Evolutionary conservation across 2,888 invertebrate species (phyloP), one percentile per base, ranked within the genome.

Genomic region (Cryptophagus acutangulus): DNA sequence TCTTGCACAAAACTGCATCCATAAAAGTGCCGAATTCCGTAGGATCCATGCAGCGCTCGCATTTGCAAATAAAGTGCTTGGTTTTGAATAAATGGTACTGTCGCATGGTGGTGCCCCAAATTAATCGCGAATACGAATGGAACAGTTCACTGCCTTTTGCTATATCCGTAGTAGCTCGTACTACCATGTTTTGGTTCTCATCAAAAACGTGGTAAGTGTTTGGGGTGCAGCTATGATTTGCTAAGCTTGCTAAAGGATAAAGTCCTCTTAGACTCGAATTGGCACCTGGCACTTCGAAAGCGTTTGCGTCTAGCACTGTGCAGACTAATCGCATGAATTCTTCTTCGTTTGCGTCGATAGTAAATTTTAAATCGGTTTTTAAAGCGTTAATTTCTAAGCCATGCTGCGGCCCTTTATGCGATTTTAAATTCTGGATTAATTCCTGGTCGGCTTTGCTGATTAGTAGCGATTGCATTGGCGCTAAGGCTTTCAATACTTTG

Each of bases 181-280:
- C 73, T 17, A 75, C 71, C 75, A 84, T 78, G 52, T 73, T 70
- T 37, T 73, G 71, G 26, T 76, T 65, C 1, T 59, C 61, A 53
- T 81, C 78, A 53, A 79, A 83, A 36, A 73, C 73, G 53, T 80
- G 78, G 34, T 75, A 73, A 1, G 81, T 79, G 59, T 85, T 86
- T 3, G 85, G 78, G 16, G 73, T 67, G 59, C 86, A 86, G 40
- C 70, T 73, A 61, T 85, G 85, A 67, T 85, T 85, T 69, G 82
- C 75, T 43, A 84, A 67, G 28, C 79, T 76, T 1, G 79, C 75
- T 41, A 82, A 71, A 14, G 83, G 82, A 67, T 79, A 86, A 36
- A 84, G 64, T 8, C 81, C 85, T 71, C 73, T 52, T 65, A 74
- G 48, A 68, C 71, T 43, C 67, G 57, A 45, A 73, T 72, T 49